phyloP scores from a whole-genome alignment of 2,888 invertebrate genomes.

The Punctoribates punctum region DNA sequence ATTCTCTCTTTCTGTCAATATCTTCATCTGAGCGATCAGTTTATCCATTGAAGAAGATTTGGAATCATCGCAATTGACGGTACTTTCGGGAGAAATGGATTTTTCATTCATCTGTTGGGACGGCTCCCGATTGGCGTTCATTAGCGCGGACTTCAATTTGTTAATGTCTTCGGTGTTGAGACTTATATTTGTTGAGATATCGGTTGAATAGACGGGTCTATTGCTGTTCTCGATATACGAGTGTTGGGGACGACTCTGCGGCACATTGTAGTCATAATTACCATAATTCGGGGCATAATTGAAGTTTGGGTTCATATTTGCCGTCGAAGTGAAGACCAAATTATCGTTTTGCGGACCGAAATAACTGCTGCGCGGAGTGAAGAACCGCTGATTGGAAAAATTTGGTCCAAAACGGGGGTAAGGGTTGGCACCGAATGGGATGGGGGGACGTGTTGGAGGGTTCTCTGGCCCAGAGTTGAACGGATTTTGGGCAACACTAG shows the following conservation, averaged over 20 bases:
- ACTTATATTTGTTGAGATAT: background rate
- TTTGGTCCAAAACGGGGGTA: background rate
- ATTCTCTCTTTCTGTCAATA: background rate
- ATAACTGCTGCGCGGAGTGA: background rate
- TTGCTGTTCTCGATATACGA: background rate
- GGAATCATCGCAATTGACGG: background rate
- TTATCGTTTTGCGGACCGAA: slow-evolving; percentile 5
- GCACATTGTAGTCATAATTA: background rate
- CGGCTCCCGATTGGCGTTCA: background rate
- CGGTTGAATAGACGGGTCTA: slow-evolving; percentile 22
- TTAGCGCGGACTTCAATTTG: background rate
- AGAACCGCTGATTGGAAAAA: background rate
- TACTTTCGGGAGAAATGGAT: background rate
- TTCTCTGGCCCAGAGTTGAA: background rate
- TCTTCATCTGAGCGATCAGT: background rate
- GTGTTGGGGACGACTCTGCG: background rate
- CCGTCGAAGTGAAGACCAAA: background rate
- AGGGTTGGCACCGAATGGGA: background rate
- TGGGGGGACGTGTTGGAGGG: background rate
- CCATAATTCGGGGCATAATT: background rate
- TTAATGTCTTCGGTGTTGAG: background rate
- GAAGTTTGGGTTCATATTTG: background rate
- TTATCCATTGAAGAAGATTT: background rate
- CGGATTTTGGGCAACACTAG: background rate
- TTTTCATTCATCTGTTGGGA: background rate